Evolutionary conservation across 2,888 invertebrate species (phyloP).

Genomic region (Pogonocherus hispidulus): DNA sequence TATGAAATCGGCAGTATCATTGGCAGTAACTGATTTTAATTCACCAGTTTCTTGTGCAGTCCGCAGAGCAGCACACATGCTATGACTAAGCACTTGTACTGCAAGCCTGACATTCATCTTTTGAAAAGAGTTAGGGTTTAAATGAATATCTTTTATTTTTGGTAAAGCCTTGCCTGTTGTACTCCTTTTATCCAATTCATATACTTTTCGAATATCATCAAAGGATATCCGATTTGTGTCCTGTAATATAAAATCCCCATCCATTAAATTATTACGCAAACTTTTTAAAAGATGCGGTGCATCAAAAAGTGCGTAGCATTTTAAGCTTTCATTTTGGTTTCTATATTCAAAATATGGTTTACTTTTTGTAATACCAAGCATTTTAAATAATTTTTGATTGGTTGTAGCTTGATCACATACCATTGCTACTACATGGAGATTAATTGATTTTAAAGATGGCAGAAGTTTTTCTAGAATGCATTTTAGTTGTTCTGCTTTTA

Average conservation of each 20-base stretch:
- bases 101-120: background rate
- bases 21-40: background rate
- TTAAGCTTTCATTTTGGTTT: background rate
- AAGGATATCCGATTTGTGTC: background rate
- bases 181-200: background rate
- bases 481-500: conserved; percentile 30
- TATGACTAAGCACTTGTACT: conserved; percentile 4
- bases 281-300: conserved; percentile 45
- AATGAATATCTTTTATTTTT: background rate
- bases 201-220: background rate
- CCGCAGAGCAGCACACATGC: background rate
- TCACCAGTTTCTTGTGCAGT: background rate
- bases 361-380: conserved; percentile 18
- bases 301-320: conserved; percentile 43
- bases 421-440: conserved; percentile 33
- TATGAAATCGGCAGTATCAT: background rate
- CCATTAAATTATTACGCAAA: conserved; percentile 35
- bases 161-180: background rate
- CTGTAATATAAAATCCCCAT: background rate
- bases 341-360: conserved; percentile 33
- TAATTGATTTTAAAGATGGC: conserved; percentile 25
- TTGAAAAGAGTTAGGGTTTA: conserved; percentile 6
- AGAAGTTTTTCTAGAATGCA: conserved; percentile 32
- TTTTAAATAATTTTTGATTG: conserved; percentile 35
- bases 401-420: conserved; percentile 49